phyloP scores from a whole-genome alignment of 1,140 invertebrate genomes.

The Asobara japonica region DNA sequence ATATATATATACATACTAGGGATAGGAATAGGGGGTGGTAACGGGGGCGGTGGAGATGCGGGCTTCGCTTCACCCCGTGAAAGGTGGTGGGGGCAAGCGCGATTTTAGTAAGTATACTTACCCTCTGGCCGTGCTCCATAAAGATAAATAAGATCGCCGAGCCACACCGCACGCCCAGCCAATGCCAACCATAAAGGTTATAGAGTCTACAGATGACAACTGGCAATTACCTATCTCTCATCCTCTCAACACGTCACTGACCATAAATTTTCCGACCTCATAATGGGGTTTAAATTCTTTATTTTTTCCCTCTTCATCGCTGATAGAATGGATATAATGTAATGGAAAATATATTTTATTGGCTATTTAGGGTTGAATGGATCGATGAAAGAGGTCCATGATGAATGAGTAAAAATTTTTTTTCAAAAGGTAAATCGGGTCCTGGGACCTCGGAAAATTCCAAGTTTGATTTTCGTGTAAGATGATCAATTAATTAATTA shows the following conservation, averaged over 20 bases:
- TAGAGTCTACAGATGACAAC: conserved; percentile 11
- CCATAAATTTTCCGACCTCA: background rate
- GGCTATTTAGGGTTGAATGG: no score
- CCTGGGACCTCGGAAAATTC: no score
- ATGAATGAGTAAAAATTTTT: no score
- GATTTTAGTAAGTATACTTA: conserved; percentile 62
- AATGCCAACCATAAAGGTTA: conserved; percentile 20
- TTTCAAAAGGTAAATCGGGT: no score
- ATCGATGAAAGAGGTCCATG: no score
- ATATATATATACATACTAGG: no score
- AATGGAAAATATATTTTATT: background rate
- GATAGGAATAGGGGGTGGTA: no score
- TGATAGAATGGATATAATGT: background rate
- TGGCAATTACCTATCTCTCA: conserved; percentile 17
- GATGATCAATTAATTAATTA: no score
- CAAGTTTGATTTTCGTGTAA: no score
- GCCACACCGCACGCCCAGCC: conserved; percentile 39
- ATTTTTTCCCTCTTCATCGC: background rate
- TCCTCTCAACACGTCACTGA: background rate
- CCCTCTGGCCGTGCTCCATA: conserved; percentile 67
- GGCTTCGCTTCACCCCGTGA: background rate
- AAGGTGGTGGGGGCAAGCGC: conserved; percentile 12
- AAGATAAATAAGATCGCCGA: conserved; percentile 64
- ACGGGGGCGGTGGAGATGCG: no score
- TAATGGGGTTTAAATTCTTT: background rate